phyloP scores from a whole-genome alignment of 2,113 vertebrate genomes.

The Neogale vison region DNA sequence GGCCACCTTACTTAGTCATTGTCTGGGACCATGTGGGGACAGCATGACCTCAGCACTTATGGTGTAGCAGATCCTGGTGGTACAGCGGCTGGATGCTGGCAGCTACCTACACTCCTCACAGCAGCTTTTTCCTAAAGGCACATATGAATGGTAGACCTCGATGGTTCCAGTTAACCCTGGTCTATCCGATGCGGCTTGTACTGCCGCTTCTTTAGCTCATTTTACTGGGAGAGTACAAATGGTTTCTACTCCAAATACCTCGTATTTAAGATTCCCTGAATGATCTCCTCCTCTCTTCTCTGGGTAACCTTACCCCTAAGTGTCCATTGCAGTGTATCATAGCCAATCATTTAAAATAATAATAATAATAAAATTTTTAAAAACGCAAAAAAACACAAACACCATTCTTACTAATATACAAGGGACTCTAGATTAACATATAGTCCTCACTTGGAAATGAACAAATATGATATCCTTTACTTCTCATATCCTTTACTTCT shows the following conservation, averaged over 20 bases:
- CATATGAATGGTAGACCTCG: fast-evolving
- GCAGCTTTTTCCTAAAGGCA: not conserved
- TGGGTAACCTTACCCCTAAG: not conserved
- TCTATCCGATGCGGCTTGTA: not conserved
- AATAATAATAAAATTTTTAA: not conserved
- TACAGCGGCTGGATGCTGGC: not conserved
- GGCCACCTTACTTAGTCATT: not conserved
- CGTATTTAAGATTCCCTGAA: not conserved
- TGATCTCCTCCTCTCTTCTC: not conserved
- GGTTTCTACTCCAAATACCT: not conserved
- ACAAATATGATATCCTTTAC: not conserved
- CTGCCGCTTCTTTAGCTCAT: not conserved
- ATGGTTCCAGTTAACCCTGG: no score
- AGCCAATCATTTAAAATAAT: not conserved
- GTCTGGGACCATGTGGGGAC: not conserved
- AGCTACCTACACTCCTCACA: not conserved
- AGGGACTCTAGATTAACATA: not conserved
- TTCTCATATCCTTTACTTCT: conserved; percentile 12
- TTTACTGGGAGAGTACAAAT: not conserved
- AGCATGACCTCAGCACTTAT: not conserved
- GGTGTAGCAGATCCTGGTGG: not conserved
- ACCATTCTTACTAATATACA: not conserved
- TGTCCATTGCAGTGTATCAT: not conserved
- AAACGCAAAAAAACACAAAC: no score
- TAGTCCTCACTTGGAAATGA: not conserved